Percentiles rank a stretch among this genome's conserved stretches.
Evolutionary conservation across 1,140 invertebrate species (phyloP).

Genomic region (Euglossa dilemma): DNA sequence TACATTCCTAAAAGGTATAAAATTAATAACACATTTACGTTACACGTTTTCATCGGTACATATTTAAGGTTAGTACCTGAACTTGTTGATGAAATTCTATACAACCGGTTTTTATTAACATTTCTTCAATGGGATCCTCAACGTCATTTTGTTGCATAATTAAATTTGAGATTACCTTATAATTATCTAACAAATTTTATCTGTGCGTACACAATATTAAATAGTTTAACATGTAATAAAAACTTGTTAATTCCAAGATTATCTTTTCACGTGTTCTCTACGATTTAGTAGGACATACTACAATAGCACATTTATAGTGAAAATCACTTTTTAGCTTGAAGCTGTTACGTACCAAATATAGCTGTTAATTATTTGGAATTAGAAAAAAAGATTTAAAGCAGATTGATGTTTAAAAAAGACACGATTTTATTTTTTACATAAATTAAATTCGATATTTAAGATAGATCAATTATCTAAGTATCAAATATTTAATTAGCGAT

Average conservation of each 20-base stretch:
- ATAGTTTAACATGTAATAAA: neutral
- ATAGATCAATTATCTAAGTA: too few species aligned
- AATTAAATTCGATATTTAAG: neutral
- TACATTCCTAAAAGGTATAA: slow-evolving; percentile 89
- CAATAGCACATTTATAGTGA: neutral
- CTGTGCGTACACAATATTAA: neutral
- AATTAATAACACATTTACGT: neutral
- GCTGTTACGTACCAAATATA: neutral
- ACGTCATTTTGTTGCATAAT: slow-evolving; percentile 74
- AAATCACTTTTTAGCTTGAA: neutral
- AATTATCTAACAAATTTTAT: neutral
- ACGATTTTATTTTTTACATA: too few species aligned
- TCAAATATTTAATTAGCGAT: too few species aligned
- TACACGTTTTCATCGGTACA: neutral
- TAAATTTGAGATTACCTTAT: slow-evolving; percentile 39
- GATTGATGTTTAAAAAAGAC: too few species aligned
- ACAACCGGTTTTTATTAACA: slow-evolving; percentile 94
- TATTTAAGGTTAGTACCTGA: slow-evolving; percentile 83
- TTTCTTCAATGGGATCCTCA: slow-evolving; percentile 90
- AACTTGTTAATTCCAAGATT: neutral
- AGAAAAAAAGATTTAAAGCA: neutral
- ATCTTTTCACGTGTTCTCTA: neutral
- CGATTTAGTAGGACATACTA: neutral
- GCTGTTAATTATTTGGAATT: neutral
- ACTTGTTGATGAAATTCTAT: slow-evolving; percentile 93